Evolutionary conservation across 2,113 vertebrate species (phyloP), one percentile per base, ranked within the genome.

Genomic region (Coturnix japonica): DNA sequence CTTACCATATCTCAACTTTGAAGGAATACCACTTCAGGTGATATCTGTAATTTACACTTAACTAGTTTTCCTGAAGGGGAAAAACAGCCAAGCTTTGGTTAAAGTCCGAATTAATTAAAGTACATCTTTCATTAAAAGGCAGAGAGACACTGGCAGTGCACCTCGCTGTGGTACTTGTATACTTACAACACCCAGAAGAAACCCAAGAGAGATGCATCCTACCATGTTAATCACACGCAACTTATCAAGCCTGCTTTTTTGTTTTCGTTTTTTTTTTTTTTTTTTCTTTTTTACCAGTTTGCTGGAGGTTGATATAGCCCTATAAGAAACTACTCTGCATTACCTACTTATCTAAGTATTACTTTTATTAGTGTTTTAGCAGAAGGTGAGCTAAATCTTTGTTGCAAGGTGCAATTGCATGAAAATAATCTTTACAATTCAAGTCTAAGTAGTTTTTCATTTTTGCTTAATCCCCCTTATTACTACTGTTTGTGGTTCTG

Each of bases 21-120:
- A 96, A 95, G 72, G 80, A 81, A 88, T 53, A 71, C 46, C 37
- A 54, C 82, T 95, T 92, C 79, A 4, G 15, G 16, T 77, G 56
- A 41, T 79, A 88, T 47, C 66, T 87, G 81, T 84, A 86, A 94
- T 91, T 88, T 94, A 94, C n/a, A 94, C 87, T 73, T 78, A 95
- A 88, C 85, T 89, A 72, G 51, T 71, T 85, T 90, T 89, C 56
- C 76, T 71, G 25, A 92, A 96, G 81, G 74, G 46, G 81, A 76
- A 33, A 65, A 90, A 83, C 14, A 84, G 46, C 39, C 47, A 83
- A 80, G 72, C 79, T 61, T 90, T 75, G 72, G 78, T 63, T 85
- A 84, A 51, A 65, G 73, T 93, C 91, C 93, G 39, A 94, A 81
- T 86, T 89, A 94, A 96, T 53, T 85, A 77, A 91, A 63, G 69